Evolutionary conservation across 1,140 invertebrate species (phyloP), one percentile per base, ranked within the genome.

Genomic region (Planococcus citri): DNA sequence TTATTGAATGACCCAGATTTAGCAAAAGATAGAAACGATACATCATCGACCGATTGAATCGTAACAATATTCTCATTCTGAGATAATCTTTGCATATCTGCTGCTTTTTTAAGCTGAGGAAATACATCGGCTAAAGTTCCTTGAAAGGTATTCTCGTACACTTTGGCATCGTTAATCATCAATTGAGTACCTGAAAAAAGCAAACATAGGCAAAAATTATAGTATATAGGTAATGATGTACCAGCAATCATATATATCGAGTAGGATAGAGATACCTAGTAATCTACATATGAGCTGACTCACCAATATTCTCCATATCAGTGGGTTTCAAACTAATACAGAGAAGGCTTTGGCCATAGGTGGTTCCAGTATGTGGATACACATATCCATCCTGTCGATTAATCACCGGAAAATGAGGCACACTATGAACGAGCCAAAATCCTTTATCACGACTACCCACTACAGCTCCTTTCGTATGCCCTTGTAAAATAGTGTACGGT

Each of bases 371-470:
- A 0, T 79, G 68, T 12, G 93, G 92, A 80, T 91, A 96, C 8
- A 73, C 76, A 76, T 94, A 96, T 4, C 76, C 77, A 14, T 78
- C 80, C 22, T 77, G 72, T 12, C 75, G 58, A 69, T 74, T 68
- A 33, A 67, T 22, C 12, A 83, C 83, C 9, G 91, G 91, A 80
- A 87, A 97, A 73, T 86, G 83, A 0, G 94, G 94, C 12, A 94
- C 89, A 68, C 93, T 96, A 77, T 97, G 94, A 20, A 95, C 83
- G 57, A 97, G 75, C 93, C 94, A 97, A 74, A 95, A 85, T 1
- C 92, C 92, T 29, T 82, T 81, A 6, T 81, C 77, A 17, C 83
- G 79, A 73, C 91, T 84, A n/a, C 86, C 85, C 8, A 88, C 80
- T 17, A 96, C 77, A 0, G 89, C 85, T 1, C 94, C 93, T 81